Conservation (phyloP, 2,113 vertebrate species). For the Varanus komodoensis region DNA sequence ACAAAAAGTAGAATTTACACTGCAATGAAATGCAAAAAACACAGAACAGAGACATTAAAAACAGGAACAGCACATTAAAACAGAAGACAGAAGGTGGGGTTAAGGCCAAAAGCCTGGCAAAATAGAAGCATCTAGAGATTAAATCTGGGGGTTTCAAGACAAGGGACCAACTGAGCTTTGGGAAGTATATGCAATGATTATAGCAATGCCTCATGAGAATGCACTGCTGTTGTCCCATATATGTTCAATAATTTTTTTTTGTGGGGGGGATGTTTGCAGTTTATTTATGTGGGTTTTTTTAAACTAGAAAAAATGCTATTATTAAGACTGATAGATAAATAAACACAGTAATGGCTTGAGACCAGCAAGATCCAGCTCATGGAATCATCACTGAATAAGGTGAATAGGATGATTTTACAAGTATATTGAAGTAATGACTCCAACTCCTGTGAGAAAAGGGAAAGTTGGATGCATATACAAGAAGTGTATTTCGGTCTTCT, state of each 20-base stretch:
- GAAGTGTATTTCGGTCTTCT: not conserved
- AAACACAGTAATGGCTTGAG: not conserved
- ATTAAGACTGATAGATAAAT: not conserved
- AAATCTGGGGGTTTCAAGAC: not conserved
- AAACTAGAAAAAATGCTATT: not conserved
- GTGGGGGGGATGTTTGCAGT: not conserved
- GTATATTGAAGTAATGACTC: not conserved
- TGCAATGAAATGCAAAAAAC: not conserved
- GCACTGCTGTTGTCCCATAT: too few relatives aligned
- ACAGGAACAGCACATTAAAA: not conserved
- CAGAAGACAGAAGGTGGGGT: not conserved
- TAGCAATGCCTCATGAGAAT: not conserved
- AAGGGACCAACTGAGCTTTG: not conserved
- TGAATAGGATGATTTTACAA: not conserved
- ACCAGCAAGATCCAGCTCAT: not conserved
- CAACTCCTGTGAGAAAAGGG: not conserved
- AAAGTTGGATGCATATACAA: not conserved
- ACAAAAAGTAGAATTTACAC: not conserved
- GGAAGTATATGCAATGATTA: not conserved
- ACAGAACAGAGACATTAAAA: not conserved
- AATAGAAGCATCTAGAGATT: not conserved
- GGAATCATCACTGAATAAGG: not conserved
- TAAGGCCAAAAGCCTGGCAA: not conserved
- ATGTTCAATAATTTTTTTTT: not conserved
- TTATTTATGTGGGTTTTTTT: not conserved